Conservation (phyloP, 2,888 invertebrate species). For the Brachypalpus laphriformis region DNA sequence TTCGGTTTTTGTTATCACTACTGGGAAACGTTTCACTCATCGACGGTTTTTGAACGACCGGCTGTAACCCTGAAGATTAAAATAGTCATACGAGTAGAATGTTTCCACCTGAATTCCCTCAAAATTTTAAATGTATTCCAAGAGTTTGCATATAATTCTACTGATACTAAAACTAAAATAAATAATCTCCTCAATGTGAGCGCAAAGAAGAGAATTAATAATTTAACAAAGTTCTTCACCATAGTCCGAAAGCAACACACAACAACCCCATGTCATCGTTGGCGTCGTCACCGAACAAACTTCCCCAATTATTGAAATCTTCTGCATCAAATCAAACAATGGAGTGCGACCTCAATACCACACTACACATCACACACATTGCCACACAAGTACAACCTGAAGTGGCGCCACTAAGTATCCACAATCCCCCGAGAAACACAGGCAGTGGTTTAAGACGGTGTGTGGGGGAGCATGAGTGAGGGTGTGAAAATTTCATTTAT, state of each 20-base stretch:
- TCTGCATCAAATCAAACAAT: constrained; percentile 52
- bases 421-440: constrained; percentile 57
- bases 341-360: constrained; percentile 58
- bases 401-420: constrained; percentile 58
- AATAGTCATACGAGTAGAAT: too few species aligned
- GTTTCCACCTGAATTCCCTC: background rate
- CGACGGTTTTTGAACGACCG: too few species aligned
- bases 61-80: too few species aligned
- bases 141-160: background rate
- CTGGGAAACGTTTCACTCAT: too few species aligned
- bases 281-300: constrained; percentile 34
- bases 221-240: constrained; percentile 1
- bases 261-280: constrained; percentile 35
- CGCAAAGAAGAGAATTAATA: background rate
- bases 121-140: too few species aligned
- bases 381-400: constrained; percentile 51
- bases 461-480: background rate
- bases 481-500: constrained; percentile 66
- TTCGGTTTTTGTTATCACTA: too few species aligned
- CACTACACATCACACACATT: constrained; percentile 18
- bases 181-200: background rate
- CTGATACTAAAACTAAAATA: background rate
- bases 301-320: constrained; percentile 57
- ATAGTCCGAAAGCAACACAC: background rate
- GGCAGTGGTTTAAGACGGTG: background rate